Conservation (phyloP, 1,140 invertebrate species). For the Brachionus calyciflorus region DNA sequence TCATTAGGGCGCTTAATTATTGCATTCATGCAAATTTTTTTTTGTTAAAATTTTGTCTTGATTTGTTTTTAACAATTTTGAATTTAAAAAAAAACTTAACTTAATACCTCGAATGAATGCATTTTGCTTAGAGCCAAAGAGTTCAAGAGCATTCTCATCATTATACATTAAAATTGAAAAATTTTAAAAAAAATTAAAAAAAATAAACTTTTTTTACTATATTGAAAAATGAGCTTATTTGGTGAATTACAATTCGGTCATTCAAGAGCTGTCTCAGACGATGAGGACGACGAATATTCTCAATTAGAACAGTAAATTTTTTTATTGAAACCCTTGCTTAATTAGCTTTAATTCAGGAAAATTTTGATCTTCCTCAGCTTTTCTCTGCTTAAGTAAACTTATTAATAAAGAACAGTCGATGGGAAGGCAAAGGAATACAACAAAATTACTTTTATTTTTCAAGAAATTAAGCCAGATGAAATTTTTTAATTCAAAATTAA, state of each 20-base stretch:
- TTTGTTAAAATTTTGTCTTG: constrained; percentile 7
- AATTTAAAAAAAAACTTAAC: background rate
- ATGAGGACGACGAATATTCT: constrained; percentile 35
- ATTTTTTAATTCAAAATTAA: background rate
- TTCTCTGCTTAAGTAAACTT: no score
- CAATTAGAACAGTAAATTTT: constrained; percentile 3
- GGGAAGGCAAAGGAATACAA: no score
- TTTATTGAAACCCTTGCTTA: no score
- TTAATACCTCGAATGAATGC: background rate
- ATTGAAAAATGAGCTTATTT: constrained; percentile 40
- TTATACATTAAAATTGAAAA: constrained; percentile 24
- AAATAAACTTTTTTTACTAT: background rate
- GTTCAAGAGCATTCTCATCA: constrained; percentile 30
- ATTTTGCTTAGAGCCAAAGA: background rate
- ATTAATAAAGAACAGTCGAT: no score
- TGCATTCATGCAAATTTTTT: background rate
- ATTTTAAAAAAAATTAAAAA: background rate
- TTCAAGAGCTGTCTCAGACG: constrained; percentile 39
- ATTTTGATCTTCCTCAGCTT: no score
- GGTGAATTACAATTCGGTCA: constrained; percentile 40
- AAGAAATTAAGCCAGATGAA: background rate
- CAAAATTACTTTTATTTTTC: no score
- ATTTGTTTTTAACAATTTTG: background rate
- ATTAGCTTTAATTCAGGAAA: no score
- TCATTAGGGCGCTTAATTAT: no score